Base-by-base conservation (phyloP, 2,113 vertebrate genomes). In the Taurulus bubalis region DNA sequence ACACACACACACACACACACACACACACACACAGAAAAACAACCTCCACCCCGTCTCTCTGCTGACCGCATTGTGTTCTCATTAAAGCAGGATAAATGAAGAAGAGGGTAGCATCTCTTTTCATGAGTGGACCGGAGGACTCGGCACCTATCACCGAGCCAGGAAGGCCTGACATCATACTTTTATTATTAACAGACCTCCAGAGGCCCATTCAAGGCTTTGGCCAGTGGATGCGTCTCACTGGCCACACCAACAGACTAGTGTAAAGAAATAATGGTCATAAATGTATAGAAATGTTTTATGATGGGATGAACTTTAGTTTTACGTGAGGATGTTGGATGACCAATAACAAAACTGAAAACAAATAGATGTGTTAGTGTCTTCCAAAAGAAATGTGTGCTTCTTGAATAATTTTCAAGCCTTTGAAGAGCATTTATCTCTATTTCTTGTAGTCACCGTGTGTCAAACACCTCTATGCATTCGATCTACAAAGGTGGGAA, bases 1-100 rank as follows among this genome's bases (percentile, higher is more conserved):
- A 38, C 26, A 55, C 63, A 73, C 28, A 42, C 42, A 20, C 20
- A 47, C 63, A 59, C 36, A 56, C 74, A 56, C 62, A 65, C 26
- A 66, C 8, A 68, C 18, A 67, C 1, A 53, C 22, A 34, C 8
- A 78, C 0, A 58, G 11, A 58, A 16, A 51, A 51, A 34, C 20
- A 8, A 18, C n/a, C 42, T 58, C 32, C 8, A 51, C 67, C 49
- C 30, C 22, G 4, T 34, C 28, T 32, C 58, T 42, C 75, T 9
- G 74, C 65, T 71, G 75, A 75, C 71, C 30, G 22, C 34, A 74
- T 51, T 47, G 53, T 74, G 73, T 40, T 83, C 73, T 79, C 74
- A 87, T 84, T 89, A 89, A 77, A 71, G 42, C 79, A 71, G 79
- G 59, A 89, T 71, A 85, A 78, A 83, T 67, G 70, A 79, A 73